Base-by-base conservation (phyloP, 2,888 invertebrate genomes). In the Enoplolaimus lenunculus region DNA sequence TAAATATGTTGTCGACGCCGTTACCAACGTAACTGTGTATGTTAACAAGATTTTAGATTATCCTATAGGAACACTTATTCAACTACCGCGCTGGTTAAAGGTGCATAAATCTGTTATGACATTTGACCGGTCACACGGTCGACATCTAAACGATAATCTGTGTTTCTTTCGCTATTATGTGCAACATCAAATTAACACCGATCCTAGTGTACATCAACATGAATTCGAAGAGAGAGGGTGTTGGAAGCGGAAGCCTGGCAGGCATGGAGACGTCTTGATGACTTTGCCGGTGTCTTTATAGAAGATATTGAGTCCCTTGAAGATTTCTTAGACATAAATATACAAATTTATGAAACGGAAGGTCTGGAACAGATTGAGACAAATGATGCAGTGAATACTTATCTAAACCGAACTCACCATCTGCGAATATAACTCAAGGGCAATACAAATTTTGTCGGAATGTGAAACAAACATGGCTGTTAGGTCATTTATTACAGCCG, bases 21-120 rank as follows among this genome's bases (percentile, higher is more conserved):
- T 62, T 16, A 62, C 62, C 28, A 62, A 62, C n/a, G 28, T 62
- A 29, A 62, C 62, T 13, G 31, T 62, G 7, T 62, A 62, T n/a
- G n/a, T 62, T 62, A 62, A 62, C 28, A 62, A 62, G 28, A 26
- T 62, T 13, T 13, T 62, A 31, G 16, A 16, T 21, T 57, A 21
- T 57, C 57, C 57, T 57, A 57, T 57, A 21, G 57, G 57, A 16
- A 57, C 16, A 21, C 57, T n/a, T 16, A 21, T n/a, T 57, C 16
- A 57, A 57, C 57, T 57, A 57, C 57, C 57, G 57, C 16, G n/a
- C 16, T n/a, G n/a, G 16, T 21, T 57, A 57, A 57, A n/a, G n/a
- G n/a, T 21, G 16, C 16, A 57, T n/a, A 57, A 57, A 21, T 16
- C 57, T 57, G n/a, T 57, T 57, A 57, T 57, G 57, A 57, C 57